Evolutionary conservation across 2,113 vertebrate genomes (phyloP).

Genomic region (Nothocercus nigrocapillus): DNA sequence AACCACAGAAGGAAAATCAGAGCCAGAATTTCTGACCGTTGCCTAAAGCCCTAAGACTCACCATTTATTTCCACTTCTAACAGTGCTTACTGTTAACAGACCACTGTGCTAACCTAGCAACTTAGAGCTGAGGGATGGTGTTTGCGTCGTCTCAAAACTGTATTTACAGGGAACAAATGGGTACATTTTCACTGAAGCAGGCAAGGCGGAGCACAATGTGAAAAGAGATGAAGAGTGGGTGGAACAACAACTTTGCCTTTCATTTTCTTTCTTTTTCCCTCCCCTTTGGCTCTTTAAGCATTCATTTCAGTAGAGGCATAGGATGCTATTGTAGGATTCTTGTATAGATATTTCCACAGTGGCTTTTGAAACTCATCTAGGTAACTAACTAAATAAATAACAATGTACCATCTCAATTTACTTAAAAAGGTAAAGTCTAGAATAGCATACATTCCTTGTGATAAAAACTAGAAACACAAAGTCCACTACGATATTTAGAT

Average conservation of each 20-base stretch:
- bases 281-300: neutral
- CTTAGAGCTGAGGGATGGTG: neutral
- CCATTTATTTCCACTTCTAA: neutral
- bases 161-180: neutral
- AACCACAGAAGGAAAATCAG: neutral
- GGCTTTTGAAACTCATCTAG: neutral
- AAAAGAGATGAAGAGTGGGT: neutral
- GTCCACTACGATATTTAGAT: neutral
- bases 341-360: neutral
- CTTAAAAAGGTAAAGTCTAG: neutral
- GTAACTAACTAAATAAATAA: neutral
- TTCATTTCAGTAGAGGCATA: neutral
- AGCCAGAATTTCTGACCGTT: neutral
- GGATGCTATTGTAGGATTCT: neutral
- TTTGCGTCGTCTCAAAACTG: neutral
- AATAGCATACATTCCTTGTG: neutral
- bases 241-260: neutral
- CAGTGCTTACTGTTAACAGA: neutral
- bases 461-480: neutral
- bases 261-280: neutral
- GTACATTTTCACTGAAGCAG: neutral
- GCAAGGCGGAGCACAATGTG: neutral
- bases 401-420: neutral
- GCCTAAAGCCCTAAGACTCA: neutral
- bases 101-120: neutral